Conservation (phyloP, 1,140 invertebrate genomes). For the Zaprionus gabonicus region DNA sequence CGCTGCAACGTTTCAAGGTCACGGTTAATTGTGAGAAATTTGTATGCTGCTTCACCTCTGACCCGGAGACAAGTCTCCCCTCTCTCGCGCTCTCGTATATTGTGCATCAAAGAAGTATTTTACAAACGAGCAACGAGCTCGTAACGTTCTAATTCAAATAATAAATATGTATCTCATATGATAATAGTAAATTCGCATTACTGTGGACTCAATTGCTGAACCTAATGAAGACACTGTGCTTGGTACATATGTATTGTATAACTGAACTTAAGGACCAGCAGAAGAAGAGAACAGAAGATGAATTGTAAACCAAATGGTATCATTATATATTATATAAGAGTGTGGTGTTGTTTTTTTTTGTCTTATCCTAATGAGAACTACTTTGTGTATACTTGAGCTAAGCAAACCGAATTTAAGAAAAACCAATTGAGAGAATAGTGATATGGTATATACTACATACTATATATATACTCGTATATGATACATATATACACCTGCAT, state of each 20-base stretch:
- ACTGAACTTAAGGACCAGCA: conserved; percentile 12
- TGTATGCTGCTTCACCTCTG: background rate
- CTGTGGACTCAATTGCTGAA: conserved; percentile 5
- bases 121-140: background rate
- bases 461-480: conserved; percentile 4
- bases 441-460: background rate
- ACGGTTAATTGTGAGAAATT: background rate
- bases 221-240: conserved; percentile 5
- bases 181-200: background rate
- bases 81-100: background rate
- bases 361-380: conserved; percentile 15
- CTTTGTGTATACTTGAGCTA: conserved; percentile 21
- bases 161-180: conserved; percentile 1
- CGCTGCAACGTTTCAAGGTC: background rate
- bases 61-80: background rate
- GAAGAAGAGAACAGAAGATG: no score
- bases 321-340: background rate
- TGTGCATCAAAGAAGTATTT: background rate
- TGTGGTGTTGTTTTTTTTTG: conserved; percentile 4
- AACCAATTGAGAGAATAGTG: background rate
- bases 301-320: no score
- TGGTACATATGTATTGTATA: conserved; percentile 7
- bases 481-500: conserved; percentile 2
- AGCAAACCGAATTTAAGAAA: conserved; percentile 72
- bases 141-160: background rate